Conservation (phyloP, 2,888 invertebrate genomes). For the Lathronympha strigana region DNA sequence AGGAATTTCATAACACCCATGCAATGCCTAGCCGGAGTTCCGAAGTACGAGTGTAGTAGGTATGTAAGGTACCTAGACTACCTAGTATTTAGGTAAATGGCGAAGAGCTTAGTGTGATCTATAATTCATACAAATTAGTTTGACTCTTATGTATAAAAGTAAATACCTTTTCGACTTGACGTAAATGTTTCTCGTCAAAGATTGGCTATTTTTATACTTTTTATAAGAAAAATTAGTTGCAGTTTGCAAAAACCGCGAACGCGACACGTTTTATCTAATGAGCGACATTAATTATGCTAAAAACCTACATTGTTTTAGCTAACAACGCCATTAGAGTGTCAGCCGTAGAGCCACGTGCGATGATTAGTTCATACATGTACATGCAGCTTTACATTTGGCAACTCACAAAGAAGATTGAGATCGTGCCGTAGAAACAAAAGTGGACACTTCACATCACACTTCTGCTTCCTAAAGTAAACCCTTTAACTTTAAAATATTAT, state of each 20-base stretch:
- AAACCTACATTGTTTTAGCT: constrained; percentile 31
- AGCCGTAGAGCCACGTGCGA: neutral
- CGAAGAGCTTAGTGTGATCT: too few relatives aligned
- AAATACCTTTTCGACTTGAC: neutral
- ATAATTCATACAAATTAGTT: too few relatives aligned
- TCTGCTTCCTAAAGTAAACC: too few relatives aligned
- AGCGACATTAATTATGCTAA: constrained; percentile 36
- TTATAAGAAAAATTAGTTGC: constrained; percentile 8
- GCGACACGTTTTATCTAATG: constrained; percentile 31
- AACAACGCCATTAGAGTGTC: constrained; percentile 21
- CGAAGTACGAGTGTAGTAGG: too few relatives aligned
- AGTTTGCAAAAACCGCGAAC: constrained; percentile 6
- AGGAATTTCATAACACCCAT: too few relatives aligned
- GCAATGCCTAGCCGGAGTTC: too few relatives aligned
- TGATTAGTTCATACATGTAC: constrained; percentile 1
- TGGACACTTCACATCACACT: too few relatives aligned
- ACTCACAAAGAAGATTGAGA: neutral
- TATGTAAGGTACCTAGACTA: too few relatives aligned
- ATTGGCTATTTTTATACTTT: neutral
- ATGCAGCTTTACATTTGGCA: neutral
- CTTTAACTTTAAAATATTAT: too few relatives aligned
- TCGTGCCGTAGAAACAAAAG: too few relatives aligned
- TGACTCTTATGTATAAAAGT: neutral
- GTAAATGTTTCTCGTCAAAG: neutral
- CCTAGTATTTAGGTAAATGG: too few relatives aligned